These are phyloP conservation scores for Drosophila tani DNA, from an alignment of 1,140 invertebrate genomes.

Conservation along the genomic window DNA sequence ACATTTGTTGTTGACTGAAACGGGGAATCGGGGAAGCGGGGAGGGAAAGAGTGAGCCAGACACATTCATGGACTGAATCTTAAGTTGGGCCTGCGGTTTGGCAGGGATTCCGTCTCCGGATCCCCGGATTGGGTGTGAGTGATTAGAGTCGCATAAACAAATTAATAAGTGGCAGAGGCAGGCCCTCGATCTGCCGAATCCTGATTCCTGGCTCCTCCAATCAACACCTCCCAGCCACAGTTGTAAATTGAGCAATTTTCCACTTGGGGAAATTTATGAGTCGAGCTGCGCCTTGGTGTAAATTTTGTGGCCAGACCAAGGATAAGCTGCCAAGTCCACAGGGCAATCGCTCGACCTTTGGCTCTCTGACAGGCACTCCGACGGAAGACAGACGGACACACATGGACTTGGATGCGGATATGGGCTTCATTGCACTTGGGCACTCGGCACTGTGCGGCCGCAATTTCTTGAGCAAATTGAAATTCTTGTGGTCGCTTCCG, in stretches of 20 bases:
- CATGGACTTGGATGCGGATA: conserved; percentile 1
- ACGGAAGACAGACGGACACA: conserved; percentile 12
- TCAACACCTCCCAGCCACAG: conserved; percentile 55
- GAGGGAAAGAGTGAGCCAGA: background rate
- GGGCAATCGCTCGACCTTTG: conserved; percentile 41
- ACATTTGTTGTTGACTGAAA: conserved; percentile 75
- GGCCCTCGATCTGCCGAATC: background rate
- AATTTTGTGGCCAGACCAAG: conserved; percentile 38
- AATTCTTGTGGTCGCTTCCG: conserved; percentile 46
- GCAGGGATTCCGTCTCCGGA: conserved; percentile 1
- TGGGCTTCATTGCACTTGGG: background rate
- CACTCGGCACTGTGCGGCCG: conserved; percentile 32
- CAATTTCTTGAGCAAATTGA: conserved; percentile 65
- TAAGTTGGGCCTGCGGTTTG: conserved; percentile 48
- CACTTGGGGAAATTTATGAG: conserved; percentile 64
- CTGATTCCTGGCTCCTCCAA: conserved; percentile 19
- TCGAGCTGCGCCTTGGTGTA: conserved; percentile 40
- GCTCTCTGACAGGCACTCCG: conserved; percentile 42
- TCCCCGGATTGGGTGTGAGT: conserved; percentile 55
- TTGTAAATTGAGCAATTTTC: conserved; percentile 72
- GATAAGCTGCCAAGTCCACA: conserved; percentile 36
- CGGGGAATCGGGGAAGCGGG: conserved; percentile 8
- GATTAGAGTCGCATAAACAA: conserved; percentile 75
- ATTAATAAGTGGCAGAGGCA: conserved; percentile 57
- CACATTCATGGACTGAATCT: conserved; percentile 61